Base-by-base conservation (phyloP, 2,113 vertebrate species). In the Montifringilla adamsi region DNA sequence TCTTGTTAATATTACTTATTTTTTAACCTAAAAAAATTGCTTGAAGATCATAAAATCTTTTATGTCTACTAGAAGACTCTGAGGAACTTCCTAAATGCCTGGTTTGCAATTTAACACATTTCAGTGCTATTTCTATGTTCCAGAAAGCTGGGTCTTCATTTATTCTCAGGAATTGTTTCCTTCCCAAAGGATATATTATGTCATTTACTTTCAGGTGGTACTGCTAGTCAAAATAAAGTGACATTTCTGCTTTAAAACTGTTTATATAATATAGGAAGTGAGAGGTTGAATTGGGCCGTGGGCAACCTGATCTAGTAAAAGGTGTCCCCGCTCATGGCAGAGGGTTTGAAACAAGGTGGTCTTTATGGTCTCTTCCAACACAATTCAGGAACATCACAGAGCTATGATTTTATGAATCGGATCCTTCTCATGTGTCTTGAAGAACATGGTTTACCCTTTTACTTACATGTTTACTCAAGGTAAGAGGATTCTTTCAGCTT, bases 21-120 rank as follows among this genome's bases (percentile, higher is more conserved):
- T 96, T 96, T 96, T 70, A 82, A 89, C 49, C 14, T 43, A 80
- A 80, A 75, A 26, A 26, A 24, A 76, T 44, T 83, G 4, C 50
- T 82, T 89, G 28, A 84, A 85, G 52, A 55, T 69, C 10, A 49
- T 46, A 7, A 85, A 72, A 67, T 56, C 10, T 86, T 69, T 60
- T 77, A 52, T 59, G 13, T 39, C 41, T 53, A 81, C 84, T 33
- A 66, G 43, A 77, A 77, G 10, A 9, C 66, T 68, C 49, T 35
- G 28, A 90, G 39, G 63, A 90, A 3, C 35, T 90, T 62, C 43
- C 74, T 75, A 67, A 92, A 67, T 26, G 35, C 59, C 33, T 88
- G 49, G 41, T 90, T 86, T 94, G 39, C 37, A 84, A 75, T 94
- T 91, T 80, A 88, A 69, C 30, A 76, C 43, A 46, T 69, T 21